phyloP scores from a whole-genome alignment of 1,140 invertebrate species.

The Drosophila lacteicornis region DNA sequence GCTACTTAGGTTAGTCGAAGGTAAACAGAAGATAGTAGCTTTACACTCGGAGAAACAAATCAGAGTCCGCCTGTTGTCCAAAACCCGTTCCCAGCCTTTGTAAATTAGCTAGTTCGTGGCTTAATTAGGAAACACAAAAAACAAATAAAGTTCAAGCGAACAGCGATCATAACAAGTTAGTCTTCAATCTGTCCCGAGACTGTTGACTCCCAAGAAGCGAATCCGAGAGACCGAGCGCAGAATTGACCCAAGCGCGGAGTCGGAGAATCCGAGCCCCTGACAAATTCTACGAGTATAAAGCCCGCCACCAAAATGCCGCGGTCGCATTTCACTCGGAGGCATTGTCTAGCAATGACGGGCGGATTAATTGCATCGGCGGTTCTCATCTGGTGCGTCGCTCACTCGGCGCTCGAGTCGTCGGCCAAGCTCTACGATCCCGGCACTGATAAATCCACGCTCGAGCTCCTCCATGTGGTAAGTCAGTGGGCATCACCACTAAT shows the following conservation, averaged over 20 bases:
- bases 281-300: conserved; percentile 62
- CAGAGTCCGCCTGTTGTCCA: neutral
- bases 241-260: conserved; percentile 12
- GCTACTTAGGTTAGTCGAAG: neutral
- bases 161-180: conserved; percentile 37
- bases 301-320: conserved; percentile 72
- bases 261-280: conserved; percentile 39
- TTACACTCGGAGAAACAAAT: conserved; percentile 22
- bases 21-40: conserved; percentile 24
- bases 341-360: conserved; percentile 79
- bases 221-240: conserved; percentile 22
- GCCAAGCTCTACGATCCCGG: conserved; percentile 63
- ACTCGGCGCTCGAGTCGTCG: conserved; percentile 61
- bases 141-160: conserved; percentile 29
- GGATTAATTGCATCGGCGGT: conserved; percentile 71
- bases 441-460: conserved; percentile 76
- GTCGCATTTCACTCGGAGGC: conserved; percentile 79
- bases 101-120: conserved; percentile 32
- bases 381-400: conserved; percentile 73
- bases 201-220: conserved; percentile 16
- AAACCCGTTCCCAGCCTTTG: conserved; percentile 22
- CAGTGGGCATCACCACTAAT: neutral
- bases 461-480: conserved; percentile 83
- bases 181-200: conserved; percentile 40
- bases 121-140: conserved; percentile 51